Evolutionary conservation across 2,113 vertebrate species (phyloP).

Genomic region (Sander lucioperca): DNA sequence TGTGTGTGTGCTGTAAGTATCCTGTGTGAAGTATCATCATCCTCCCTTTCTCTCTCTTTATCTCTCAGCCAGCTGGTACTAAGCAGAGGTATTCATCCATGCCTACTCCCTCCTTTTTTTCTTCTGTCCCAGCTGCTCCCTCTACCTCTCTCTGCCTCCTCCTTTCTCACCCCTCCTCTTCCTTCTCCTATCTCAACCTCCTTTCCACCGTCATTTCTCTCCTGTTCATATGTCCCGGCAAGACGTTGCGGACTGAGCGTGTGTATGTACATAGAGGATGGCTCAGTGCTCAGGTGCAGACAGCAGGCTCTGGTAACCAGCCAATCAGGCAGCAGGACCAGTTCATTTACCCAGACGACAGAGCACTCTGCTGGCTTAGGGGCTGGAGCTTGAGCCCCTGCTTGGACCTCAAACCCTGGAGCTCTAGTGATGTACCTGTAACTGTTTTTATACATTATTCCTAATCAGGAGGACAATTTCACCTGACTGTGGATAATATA

Average conservation of each 20-base stretch:
- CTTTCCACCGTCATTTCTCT: conserved; percentile 70
- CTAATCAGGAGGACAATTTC: conserved; percentile 16
- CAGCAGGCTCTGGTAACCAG: conserved; percentile 48
- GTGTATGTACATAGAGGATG: conserved; percentile 81
- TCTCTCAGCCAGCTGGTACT: conserved; percentile 71
- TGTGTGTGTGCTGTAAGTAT: conserved; percentile 16
- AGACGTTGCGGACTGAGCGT: conserved; percentile 47
- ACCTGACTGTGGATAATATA: conserved; percentile 6
- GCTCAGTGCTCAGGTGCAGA: conserved; percentile 72
- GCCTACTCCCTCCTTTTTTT: conserved; percentile 34
- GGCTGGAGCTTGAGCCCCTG: conserved; percentile 43
- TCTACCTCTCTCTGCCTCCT: conserved; percentile 47
- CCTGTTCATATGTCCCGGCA: conserved; percentile 58
- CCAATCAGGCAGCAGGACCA: conserved; percentile 55
- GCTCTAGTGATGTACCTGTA: conserved; percentile 12
- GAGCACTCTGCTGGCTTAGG: conserved; percentile 40
- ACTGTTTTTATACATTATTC: conserved; percentile 44
- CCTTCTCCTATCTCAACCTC: conserved; percentile 56
- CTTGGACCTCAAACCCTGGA: conserved; percentile 49
- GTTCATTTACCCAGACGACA: conserved; percentile 36
- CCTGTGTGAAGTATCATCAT: conserved; percentile 46
- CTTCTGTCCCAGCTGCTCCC: conserved; percentile 66
- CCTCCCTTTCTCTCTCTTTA: conserved; percentile 37
- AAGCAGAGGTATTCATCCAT: conserved; percentile 73
- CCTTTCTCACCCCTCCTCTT: conserved; percentile 21